These are phyloP conservation scores for Yoshiicerus persimilis DNA, from an alignment of 1,140 invertebrate genomes.

Conservation along the genomic window DNA sequence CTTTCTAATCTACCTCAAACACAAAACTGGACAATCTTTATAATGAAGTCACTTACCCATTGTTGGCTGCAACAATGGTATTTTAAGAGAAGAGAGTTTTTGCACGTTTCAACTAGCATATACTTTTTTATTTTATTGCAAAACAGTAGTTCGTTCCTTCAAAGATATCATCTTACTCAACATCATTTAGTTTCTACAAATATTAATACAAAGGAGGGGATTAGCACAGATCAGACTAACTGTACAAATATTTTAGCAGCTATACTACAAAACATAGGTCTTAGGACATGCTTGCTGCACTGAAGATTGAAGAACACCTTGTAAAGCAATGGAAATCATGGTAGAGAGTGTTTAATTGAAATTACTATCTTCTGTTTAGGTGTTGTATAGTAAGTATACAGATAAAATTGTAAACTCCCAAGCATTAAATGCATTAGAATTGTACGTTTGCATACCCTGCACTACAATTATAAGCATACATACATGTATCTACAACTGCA, in stretches of 20 bases:
- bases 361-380: neutral
- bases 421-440: too few species aligned
- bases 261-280: neutral
- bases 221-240: neutral
- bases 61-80: neutral
- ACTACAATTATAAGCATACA: too few species aligned
- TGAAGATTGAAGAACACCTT: neutral
- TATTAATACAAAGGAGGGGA: neutral
- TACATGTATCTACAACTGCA: too few species aligned
- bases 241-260: neutral
- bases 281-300: neutral
- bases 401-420: too few species aligned
- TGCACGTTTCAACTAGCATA: neutral
- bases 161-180: neutral
- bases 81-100: slow-evolving; percentile 16
- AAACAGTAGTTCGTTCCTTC: neutral
- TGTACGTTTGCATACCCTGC: too few species aligned
- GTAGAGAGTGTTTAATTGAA: neutral
- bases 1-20: slow-evolving; percentile 1
- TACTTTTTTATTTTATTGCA: slow-evolving; percentile 5
- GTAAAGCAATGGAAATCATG: neutral
- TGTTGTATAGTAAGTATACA: too few species aligned
- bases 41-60: neutral
- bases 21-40: neutral
- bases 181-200: neutral